phyloP scores from a whole-genome alignment of 2,113 vertebrate species.

The Dryoscopus gambensis region DNA sequence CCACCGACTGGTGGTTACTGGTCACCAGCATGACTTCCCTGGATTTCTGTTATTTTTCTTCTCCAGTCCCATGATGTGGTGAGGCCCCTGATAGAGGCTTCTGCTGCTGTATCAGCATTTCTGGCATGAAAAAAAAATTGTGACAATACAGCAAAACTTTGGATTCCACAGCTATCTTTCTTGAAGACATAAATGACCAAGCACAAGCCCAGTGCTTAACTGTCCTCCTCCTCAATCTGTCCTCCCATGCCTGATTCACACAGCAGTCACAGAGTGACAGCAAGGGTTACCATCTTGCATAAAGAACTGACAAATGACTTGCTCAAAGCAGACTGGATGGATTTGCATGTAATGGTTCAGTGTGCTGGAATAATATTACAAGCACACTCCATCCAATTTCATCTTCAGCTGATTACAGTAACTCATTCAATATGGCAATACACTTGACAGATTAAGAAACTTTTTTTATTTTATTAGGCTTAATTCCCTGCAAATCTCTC shows the following conservation, averaged over 20 bases:
- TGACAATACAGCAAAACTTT: slow-evolving; percentile 4
- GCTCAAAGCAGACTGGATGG: background rate
- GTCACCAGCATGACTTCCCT: background rate
- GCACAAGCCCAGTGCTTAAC: background rate
- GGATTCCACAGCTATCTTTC: background rate
- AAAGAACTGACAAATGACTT: background rate
- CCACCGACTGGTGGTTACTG: slow-evolving; percentile 5
- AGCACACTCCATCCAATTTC: background rate
- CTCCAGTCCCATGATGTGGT: slow-evolving; percentile 29
- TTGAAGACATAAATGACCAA: background rate
- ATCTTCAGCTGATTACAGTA: background rate
- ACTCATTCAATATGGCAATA: slow-evolving; percentile 18
- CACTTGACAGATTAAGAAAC: slow-evolving; percentile 9
- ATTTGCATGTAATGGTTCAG: background rate
- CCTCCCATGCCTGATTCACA: background rate
- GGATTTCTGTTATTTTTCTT: background rate
- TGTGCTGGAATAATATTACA: background rate
- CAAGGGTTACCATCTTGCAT: background rate
- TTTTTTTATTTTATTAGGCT: background rate
- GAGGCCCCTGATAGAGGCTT: background rate
- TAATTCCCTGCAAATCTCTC: background rate
- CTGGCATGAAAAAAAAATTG: background rate
- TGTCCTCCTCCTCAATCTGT: background rate
- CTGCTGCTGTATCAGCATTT: slow-evolving; percentile 60
- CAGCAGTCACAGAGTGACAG: background rate